Evolutionary conservation across 2,888 invertebrate species (phyloP), one percentile per base, ranked within the genome.

Genomic region (Odontomyia ornata): DNA sequence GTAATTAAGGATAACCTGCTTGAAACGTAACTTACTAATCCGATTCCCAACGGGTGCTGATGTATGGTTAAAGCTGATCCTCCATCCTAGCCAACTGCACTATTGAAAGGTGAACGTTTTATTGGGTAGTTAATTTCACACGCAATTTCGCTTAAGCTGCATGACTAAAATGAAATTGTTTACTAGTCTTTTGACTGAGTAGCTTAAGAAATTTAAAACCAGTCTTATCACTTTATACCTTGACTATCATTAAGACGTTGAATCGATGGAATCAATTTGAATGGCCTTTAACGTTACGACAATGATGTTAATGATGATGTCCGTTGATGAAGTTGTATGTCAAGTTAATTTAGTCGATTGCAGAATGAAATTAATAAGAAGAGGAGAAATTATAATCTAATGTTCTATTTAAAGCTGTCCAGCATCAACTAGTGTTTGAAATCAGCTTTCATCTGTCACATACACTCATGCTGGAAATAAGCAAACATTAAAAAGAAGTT

Each of bases 41-140:
- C 36, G 36, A 9, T 36, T 36, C 36, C n/a, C 3, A 9, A 36
- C 9, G 36, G 9, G 36, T 9, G 9, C 9, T 3, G 36, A 36
- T 52, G 7, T 52, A 52, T 4, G 52, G 52, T 52, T 52, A 52
- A 52, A 52, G n/a, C 4, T 52, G 18, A 52, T 18, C 52, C 5
- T n/a, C 52, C 7, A 4, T 4, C 52, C 3, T 9, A 52, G 13
- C 52, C n/a, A 52, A 18, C 13, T 52, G 36, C 36, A 36, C 52
- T 9, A 3, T 36, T 30, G 18, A 65, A 65, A 36, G 65, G 65
- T 65, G 65, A 65, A 28, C 27, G 36, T 36, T 65, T 65, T 65
- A 65, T 65, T 9, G 65, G 27, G 13, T 65, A 65, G 65, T 65
- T 27, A 65, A 65, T 65, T 65, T 30, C 18, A 15, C 65, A 65